Evolutionary conservation across 92 coral and sea anemone species (phyloP), one percentile per base, ranked within the genome.

Genomic region (Palythoa grandis): DNA sequence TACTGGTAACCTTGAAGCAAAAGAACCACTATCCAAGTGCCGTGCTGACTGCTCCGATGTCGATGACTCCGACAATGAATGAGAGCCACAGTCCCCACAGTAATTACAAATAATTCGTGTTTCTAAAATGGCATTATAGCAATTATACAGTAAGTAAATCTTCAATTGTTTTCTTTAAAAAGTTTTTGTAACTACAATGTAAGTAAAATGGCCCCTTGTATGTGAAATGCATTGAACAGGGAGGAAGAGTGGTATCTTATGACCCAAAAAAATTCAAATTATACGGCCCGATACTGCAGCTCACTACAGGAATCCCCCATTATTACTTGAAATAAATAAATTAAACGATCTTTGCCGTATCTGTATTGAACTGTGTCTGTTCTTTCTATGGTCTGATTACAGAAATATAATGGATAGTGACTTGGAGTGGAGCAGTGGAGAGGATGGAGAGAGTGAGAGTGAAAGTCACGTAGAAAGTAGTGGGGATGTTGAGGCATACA

Each of bases 401-500:
- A 69, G 74, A 38, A 69, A 69, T 69, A 69, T 35, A 69, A 69
- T 69, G 74, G 74, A 69, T 25, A 69, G 40, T 69, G 74, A 69
- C 74, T 69, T 69, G 74, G 74, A 69, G 74, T 69, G 74, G 74
- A 69, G 74, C 35, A 69, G 74, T 69, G 74, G 74, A 69, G 74
- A 69, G 74, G 74, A 38, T 69, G 74, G 38, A 69, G 11, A 38
- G 39, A 69, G 74, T 11, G 54, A 52, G 54, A 52, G 54, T 69
- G 74, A 38, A 25, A 69, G 74, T 69, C 14, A 24, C 22, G 74
- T 69, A 23, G 39, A 69, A 69, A 69, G 35, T 69, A 69, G 74
- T 69, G 74, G 74, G 47, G 47, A 69, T 69, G 39, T 35, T 69
- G 74, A 69, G 74, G 74, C 43, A 69, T 69, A 69, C 74, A 24